Percentiles rank a stretch among this genome's conserved stretches.
These are phyloP conservation scores for Sander lucioperca DNA, from an alignment of 2,113 vertebrate genomes.

Conservation along the genomic window DNA sequence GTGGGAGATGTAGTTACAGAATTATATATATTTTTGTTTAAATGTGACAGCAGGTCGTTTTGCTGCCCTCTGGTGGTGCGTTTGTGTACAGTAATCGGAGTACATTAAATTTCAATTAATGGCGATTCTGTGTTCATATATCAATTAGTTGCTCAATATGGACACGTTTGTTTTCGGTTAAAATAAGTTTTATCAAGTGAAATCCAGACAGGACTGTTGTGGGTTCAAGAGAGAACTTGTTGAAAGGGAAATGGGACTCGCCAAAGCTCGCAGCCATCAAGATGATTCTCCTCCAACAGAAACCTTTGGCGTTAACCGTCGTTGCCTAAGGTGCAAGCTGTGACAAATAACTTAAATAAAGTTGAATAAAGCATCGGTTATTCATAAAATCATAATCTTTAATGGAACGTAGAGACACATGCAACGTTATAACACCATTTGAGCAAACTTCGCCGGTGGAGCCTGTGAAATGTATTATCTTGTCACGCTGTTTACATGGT, in stretches of 20 bases:
- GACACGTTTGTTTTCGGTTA: neutral
- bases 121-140: neutral
- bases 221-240: neutral
- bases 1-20: neutral
- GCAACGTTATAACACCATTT: neutral
- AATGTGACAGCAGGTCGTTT: neutral
- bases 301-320: neutral
- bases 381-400: neutral
- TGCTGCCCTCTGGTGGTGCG: conserved; percentile 53
- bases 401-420: neutral
- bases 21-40: too few species aligned
- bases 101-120: neutral
- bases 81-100: neutral
- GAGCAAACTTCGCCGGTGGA: too few species aligned
- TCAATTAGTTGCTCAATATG: neutral
- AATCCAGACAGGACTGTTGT: neutral
- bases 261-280: conserved; percentile 8
- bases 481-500: too few species aligned
- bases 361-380: neutral
- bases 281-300: neutral
- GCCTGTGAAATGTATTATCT: neutral
- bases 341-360: too few species aligned
- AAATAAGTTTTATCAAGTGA: fast-evolving
- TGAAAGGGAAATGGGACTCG: neutral
- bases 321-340: too few species aligned